These are phyloP conservation scores for Yponomeuta cagnagella DNA, from an alignment of 2,888 invertebrate genomes.

Conservation along the genomic window DNA sequence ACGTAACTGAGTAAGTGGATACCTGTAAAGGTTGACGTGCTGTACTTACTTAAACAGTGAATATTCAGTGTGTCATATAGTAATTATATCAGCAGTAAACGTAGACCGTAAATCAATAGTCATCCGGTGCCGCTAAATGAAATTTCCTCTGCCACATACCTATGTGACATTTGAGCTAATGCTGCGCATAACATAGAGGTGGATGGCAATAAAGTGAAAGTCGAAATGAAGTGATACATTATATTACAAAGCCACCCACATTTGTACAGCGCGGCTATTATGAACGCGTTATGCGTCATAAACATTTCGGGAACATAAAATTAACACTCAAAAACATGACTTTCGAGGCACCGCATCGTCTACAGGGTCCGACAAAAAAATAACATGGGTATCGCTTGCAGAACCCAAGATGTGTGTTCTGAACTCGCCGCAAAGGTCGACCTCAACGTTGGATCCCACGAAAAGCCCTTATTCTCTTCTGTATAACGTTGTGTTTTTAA, in stretches of 20 bases:
- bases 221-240: constrained; percentile 67
- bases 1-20: no score
- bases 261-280: constrained; percentile 70
- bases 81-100: no score
- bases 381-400: constrained; percentile 65
- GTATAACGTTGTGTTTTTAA: constrained; percentile 31
- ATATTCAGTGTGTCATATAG: no score
- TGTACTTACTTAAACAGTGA: no score
- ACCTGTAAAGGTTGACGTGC: no score
- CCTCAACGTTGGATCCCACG: constrained; percentile 18
- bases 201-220: constrained; percentile 23
- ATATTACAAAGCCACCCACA: constrained; percentile 69
- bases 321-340: constrained; percentile 73
- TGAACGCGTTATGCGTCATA: constrained; percentile 72
- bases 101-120: no score
- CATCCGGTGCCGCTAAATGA: no score
- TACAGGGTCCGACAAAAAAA: constrained; percentile 66
- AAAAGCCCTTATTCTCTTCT: constrained; percentile 21
- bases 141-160: no score
- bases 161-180: constrained; percentile 12
- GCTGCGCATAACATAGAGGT: constrained; percentile 8
- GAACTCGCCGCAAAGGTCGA: constrained; percentile 36
- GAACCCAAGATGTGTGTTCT: constrained; percentile 45
- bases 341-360: constrained; percentile 73
- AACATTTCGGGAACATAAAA: constrained; percentile 75